Conservation (phyloP, 2,113 vertebrate species). For the Todiramphus saurophagus region DNA sequence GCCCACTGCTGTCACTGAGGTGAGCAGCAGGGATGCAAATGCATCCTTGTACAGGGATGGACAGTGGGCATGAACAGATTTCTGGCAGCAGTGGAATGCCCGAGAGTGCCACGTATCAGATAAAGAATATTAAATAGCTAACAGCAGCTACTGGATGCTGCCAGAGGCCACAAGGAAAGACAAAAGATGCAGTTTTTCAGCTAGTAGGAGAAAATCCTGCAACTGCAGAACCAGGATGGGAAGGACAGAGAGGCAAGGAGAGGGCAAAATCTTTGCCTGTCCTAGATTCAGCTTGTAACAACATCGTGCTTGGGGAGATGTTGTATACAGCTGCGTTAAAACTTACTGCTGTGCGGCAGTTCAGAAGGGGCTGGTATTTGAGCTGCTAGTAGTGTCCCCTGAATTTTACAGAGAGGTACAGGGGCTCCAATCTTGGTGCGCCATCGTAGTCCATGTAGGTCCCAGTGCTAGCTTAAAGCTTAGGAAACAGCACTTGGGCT, state of each 20-base stretch:
- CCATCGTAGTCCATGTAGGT: rapidly evolving
- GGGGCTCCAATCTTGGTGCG: neutral
- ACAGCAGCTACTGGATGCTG: neutral
- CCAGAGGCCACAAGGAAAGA: neutral
- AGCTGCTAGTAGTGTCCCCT: neutral
- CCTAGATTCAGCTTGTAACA: neutral
- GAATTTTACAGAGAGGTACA: neutral
- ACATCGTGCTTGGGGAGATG: neutral
- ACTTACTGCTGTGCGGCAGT: neutral
- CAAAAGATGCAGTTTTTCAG: neutral
- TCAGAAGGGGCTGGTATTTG: neutral
- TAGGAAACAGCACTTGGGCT: neutral
- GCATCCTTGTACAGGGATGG: neutral
- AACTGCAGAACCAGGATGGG: neutral
- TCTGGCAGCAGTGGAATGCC: neutral
- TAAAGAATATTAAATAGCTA: neutral
- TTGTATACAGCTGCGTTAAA: neutral
- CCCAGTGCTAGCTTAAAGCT: neutral
- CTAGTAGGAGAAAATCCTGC: neutral
- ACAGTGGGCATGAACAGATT: neutral
- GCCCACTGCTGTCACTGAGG: rapidly evolving
- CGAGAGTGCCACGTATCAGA: neutral
- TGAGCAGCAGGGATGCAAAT: neutral
- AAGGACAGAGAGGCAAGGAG: neutral
- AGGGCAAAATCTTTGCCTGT: neutral